phyloP scores from a whole-genome alignment of 2,797 vertebrate genomes.

The Carduelis carduelis region DNA sequence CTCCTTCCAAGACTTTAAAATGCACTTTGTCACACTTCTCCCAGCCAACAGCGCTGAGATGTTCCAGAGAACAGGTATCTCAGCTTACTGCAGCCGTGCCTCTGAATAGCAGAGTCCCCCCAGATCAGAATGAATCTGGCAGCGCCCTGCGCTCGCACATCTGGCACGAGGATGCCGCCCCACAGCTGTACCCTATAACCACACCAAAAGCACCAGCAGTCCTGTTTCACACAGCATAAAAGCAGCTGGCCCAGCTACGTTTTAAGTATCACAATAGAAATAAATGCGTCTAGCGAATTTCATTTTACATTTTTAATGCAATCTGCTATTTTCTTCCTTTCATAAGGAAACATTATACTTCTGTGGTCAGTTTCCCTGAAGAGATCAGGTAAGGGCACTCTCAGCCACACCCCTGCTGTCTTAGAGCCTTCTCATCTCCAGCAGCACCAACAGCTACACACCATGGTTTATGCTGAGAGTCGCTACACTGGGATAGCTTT shows the following conservation, averaged over 20 bases:
- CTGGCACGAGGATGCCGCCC: neutral
- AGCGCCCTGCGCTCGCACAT: neutral
- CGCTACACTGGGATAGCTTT: neutral
- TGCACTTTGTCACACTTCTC: neutral
- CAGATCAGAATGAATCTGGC: neutral
- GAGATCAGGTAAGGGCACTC: neutral
- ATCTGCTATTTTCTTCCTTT: neutral
- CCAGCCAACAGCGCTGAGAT: neutral
- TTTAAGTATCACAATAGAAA: neutral
- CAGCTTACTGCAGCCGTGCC: neutral
- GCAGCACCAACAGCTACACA: neutral
- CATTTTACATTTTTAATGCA: slow-evolving; percentile 7
- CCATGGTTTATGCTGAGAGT: neutral
- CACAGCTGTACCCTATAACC: neutral
- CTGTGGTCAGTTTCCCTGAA: neutral
- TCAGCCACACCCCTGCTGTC: neutral
- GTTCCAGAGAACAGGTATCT: neutral
- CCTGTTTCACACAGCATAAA: neutral
- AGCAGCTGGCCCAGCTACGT: neutral
- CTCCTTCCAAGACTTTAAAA: slow-evolving; percentile 21
- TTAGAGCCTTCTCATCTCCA: neutral
- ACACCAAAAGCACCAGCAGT: neutral
- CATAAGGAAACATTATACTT: neutral
- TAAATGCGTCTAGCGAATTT: neutral
- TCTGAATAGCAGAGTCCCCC: neutral